phyloP scores from a whole-genome alignment of 2,888 invertebrate genomes.

The Idaea aversata region DNA sequence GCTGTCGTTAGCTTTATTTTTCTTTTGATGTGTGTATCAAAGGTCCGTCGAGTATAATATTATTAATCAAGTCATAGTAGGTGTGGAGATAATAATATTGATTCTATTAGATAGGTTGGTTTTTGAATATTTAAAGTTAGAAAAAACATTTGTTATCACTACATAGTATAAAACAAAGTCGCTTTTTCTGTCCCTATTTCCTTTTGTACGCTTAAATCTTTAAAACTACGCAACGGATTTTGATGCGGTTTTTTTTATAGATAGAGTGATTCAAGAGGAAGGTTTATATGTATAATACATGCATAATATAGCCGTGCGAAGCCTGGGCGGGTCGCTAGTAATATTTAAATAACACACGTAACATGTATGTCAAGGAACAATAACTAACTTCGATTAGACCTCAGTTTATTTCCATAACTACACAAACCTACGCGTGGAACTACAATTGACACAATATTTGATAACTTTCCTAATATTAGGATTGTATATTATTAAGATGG shows the following conservation, averaged over 20 bases:
- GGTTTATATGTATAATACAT: no score
- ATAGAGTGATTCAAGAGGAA: no score
- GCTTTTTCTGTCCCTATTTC: no score
- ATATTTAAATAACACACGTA: background rate
- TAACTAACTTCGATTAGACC: background rate
- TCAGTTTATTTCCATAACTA: background rate
- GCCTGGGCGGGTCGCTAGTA: no score
- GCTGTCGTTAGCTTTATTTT: slow-evolving; percentile 57
- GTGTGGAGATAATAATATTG: slow-evolving; percentile 11
- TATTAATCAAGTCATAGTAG: slow-evolving; percentile 59
- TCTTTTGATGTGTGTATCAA: slow-evolving; percentile 61
- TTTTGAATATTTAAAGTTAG: background rate
- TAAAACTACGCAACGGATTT: no score
- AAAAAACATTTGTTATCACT: background rate
- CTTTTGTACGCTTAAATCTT: no score
- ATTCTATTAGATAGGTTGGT: background rate
- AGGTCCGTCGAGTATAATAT: slow-evolving; percentile 48
- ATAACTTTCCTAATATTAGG: background rate
- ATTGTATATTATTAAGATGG: background rate
- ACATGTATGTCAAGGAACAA: background rate
- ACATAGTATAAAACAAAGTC: no score
- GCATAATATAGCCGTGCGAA: no score
- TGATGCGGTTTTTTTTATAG: no score
- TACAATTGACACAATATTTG: slow-evolving; percentile 6
- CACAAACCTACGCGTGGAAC: background rate